These are phyloP conservation scores for Gambusia holbrooki DNA, from an alignment of 2,113 vertebrate genomes.

Conservation along the genomic window DNA sequence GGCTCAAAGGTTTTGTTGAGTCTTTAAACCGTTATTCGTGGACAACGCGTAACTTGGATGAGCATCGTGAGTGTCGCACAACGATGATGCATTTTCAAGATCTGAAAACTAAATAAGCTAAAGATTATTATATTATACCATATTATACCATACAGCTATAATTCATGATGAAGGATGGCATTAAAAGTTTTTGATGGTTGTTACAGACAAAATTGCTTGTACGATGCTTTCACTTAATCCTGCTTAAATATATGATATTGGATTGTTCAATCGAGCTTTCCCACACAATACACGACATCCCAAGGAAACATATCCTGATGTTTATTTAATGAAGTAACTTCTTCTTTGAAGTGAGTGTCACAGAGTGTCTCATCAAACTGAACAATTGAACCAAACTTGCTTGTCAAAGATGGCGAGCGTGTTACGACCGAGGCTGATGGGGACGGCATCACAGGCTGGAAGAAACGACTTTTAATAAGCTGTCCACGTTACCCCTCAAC, in stretches of 20 bases:
- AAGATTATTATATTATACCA: too few relatives aligned
- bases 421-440: constrained; percentile 10
- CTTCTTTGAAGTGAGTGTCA: constrained; percentile 15
- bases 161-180: not conserved
- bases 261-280: too few relatives aligned
- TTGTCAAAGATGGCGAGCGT: constrained; percentile 15
- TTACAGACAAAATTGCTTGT: not conserved
- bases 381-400: not conserved
- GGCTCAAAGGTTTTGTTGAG: constrained; percentile 50
- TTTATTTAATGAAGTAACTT: constrained; percentile 1
- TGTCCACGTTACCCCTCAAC: constrained; percentile 21
- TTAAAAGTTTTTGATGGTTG: too few relatives aligned
- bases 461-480: constrained; percentile 24
- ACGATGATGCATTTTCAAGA: constrained; percentile 7
- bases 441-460: not conserved
- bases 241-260: constrained; percentile 10
- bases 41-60: constrained; percentile 24
- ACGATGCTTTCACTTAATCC: constrained; percentile 11
- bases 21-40: constrained; percentile 19
- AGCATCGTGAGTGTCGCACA: constrained; percentile 4
- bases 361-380: constrained; percentile 8
- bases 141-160: not conserved
- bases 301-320: not conserved
- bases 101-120: not conserved
- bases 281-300: not conserved